phyloP scores from a whole-genome alignment of 1,140 invertebrate species.

The Brachionus calyciflorus region DNA sequence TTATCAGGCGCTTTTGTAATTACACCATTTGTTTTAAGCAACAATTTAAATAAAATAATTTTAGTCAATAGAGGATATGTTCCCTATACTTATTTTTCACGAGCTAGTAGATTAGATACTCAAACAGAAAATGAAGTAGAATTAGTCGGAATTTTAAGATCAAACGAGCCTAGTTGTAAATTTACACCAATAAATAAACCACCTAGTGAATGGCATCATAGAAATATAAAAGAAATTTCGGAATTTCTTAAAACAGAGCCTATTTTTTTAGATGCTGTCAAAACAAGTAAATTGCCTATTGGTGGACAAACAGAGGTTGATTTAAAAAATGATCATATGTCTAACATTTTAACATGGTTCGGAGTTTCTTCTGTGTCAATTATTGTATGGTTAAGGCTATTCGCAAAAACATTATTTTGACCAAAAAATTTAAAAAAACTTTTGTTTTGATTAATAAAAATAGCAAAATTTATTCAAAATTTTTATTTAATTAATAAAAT shows the following conservation, averaged over 20 bases:
- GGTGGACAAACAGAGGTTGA: constrained; percentile 83
- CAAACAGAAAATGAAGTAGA: constrained; percentile 49
- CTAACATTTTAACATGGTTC: constrained; percentile 87
- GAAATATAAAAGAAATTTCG: constrained; percentile 78
- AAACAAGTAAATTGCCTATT: constrained; percentile 68
- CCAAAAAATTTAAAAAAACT: too few relatives aligned
- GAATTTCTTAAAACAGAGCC: constrained; percentile 67
- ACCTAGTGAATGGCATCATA: constrained; percentile 61
- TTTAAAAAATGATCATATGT: constrained; percentile 84
- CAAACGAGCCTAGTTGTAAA: constrained; percentile 66
- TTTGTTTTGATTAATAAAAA: too few relatives aligned
- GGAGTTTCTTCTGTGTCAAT: neutral
- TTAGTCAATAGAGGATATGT: constrained; percentile 90
- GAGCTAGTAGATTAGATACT: constrained; percentile 61
- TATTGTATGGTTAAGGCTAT: neutral
- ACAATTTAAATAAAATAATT: constrained; percentile 62
- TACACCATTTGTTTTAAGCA: constrained; percentile 58
- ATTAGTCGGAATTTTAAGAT: constrained; percentile 67
- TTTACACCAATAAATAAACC: constrained; percentile 64
- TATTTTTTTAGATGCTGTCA: constrained; percentile 75
- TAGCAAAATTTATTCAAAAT: too few relatives aligned
- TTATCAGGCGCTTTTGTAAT: constrained; percentile 56
- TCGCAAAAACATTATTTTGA: constrained; percentile 31
- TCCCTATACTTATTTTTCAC: constrained; percentile 66
- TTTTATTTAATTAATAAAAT: too few relatives aligned